phyloP scores from a whole-genome alignment of 2,797 vertebrate genomes.

The Moxostoma hubbsi region DNA sequence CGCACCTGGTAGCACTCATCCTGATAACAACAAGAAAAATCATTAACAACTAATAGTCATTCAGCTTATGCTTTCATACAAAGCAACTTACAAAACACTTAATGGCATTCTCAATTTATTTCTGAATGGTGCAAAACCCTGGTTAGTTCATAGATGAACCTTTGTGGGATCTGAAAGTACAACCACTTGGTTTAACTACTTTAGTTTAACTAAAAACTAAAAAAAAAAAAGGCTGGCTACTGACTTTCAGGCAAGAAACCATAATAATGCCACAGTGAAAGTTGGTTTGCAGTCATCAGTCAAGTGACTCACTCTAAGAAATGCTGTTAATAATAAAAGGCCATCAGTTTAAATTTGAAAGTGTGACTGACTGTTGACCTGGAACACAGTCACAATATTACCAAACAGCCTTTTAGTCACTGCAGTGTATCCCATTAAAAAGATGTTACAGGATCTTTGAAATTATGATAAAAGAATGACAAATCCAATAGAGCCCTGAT shows the following conservation, averaged over 20 bases:
- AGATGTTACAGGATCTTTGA: neutral
- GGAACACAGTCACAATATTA: neutral
- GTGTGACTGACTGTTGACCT: neutral
- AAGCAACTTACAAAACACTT: neutral
- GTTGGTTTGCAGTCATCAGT: neutral
- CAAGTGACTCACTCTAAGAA: neutral
- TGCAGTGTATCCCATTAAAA: slow-evolving; percentile 18
- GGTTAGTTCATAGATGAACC: too few species aligned
- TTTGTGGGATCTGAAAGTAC: too few species aligned
- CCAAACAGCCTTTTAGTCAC: slow-evolving; percentile 1
- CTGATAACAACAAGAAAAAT: slow-evolving; percentile 65
- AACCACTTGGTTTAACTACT: too few species aligned
- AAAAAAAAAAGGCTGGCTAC: neutral
- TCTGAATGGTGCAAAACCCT: too few species aligned
- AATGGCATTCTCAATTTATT: too few species aligned
- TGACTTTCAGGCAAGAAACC: neutral
- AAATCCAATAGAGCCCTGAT: neutral
- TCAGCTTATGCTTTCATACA: neutral
- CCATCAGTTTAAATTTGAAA: neutral
- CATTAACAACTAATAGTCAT: neutral
- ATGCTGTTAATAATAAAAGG: neutral
- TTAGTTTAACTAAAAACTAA: too few species aligned
- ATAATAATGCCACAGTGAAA: neutral
- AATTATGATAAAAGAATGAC: neutral
- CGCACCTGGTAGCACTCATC: slow-evolving; percentile 98